phyloP scores from a whole-genome alignment of 2,113 vertebrate species.

The Galemys pyrenaicus region DNA sequence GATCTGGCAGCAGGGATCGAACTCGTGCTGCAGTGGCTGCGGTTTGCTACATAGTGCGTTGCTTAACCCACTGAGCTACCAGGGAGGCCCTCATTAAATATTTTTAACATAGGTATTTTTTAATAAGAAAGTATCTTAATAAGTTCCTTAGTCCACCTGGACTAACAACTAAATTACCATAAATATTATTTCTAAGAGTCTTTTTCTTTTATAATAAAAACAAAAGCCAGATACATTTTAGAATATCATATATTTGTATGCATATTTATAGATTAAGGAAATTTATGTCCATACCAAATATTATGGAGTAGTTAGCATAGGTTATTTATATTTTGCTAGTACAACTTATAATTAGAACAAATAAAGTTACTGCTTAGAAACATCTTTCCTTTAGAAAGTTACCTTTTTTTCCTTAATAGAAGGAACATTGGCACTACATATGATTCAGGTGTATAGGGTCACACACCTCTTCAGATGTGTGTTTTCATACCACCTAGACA shows the following conservation, averaged over 20 bases:
- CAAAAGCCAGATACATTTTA: not conserved
- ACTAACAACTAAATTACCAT: not conserved
- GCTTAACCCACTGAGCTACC: too few species aligned
- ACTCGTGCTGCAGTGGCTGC: too few species aligned
- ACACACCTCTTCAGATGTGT: too few species aligned
- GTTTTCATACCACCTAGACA: too few species aligned
- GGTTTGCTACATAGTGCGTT: too few species aligned
- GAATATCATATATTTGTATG: not conserved
- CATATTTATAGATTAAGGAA: not conserved
- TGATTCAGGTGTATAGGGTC: too few species aligned
- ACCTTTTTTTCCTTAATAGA: too few species aligned
- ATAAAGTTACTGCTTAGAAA: not conserved
- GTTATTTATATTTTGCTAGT: not conserved
- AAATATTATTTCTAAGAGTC: not conserved
- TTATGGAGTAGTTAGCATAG: not conserved
- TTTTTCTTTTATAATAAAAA: not conserved
- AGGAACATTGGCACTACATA: too few species aligned
- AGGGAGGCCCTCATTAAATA: too few species aligned
- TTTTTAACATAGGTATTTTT: constrained; percentile 8
- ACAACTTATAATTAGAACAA: not conserved
- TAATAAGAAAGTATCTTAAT: not conserved
- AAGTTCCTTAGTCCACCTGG: not conserved
- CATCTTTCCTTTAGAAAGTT: too few species aligned
- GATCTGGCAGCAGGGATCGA: too few species aligned
- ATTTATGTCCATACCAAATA: not conserved